phyloP scores from a whole-genome alignment of 2,888 invertebrate species.

The Teleiodes luculella region DNA sequence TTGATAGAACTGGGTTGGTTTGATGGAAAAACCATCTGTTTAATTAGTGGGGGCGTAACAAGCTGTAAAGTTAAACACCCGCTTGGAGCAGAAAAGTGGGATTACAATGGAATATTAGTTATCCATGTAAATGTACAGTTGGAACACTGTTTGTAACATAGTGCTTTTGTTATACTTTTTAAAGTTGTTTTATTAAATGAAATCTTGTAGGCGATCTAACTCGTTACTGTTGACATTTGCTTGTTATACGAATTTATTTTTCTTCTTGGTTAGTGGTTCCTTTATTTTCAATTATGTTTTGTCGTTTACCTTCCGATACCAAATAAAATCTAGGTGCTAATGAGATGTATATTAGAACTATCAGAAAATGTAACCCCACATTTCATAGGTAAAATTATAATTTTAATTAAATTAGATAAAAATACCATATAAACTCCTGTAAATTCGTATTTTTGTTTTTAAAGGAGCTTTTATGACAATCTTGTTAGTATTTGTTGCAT shows the following conservation, averaged over 20 bases:
- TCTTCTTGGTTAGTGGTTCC: conserved; percentile 31
- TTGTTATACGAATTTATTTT: conserved; percentile 44
- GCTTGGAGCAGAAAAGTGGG: too few relatives aligned
- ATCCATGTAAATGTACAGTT: conserved; percentile 1
- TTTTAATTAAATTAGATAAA: not conserved
- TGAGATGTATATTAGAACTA: conserved; percentile 6
- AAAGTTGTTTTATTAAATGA: conserved; percentile 45
- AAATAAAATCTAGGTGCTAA: conserved; percentile 28
- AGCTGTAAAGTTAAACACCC: too few relatives aligned
- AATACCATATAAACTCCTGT: not conserved
- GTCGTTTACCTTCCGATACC: conserved; percentile 29
- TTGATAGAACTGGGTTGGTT: too few relatives aligned
- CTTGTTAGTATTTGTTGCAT: too few relatives aligned
- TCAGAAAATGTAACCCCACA: not conserved
- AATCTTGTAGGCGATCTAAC: conserved; percentile 42
- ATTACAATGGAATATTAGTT: conserved; percentile 1
- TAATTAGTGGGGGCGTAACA: too few relatives aligned
- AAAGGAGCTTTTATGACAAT: too few relatives aligned
- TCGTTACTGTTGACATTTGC: conserved; percentile 29
- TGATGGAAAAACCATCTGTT: too few relatives aligned
- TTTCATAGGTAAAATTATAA: not conserved
- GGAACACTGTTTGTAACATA: conserved; percentile 48
- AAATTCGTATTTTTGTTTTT: not conserved
- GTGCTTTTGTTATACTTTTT: conserved; percentile 49
- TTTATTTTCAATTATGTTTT: conserved; percentile 21